Base-by-base conservation (phyloP, 2,797 vertebrate genomes). In the Ctenosaura bakeri region DNA sequence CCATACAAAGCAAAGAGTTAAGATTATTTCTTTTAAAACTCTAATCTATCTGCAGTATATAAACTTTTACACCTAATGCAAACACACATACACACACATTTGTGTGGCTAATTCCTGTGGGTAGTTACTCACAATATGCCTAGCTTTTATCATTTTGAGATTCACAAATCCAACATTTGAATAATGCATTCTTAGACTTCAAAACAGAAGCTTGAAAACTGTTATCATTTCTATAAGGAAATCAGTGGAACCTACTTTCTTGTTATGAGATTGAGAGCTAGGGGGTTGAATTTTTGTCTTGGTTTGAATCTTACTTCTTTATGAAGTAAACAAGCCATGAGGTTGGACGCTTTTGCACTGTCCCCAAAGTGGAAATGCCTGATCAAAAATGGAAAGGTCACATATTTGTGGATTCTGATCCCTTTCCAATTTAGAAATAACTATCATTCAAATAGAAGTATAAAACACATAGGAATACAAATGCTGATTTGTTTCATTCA, bases 1-100 rank as follows among this genome's bases (percentile, higher is more conserved):
- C 83, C 14, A 78, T 20, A 38, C 46, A 59, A 86, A 16, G 13
- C 77, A 91, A 74, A 42, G 85, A 29, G 84, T 66, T 77, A 64
- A 12, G 20, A 52, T 35, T 64, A 78, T n/a, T 92, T 84, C 29
- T 78, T 89, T 87, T 82, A 80, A 88, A 89, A 76, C 46, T 29
- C 18, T 10, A 1, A 0, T 1, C 0, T 38, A 74, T 24, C 29
- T 87, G 26, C 4, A 35, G 12, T 10, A 20, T 29, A 38, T 71
- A 85, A 77, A 89, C 46, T 90, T 81, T 29, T 22, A 0, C 32
- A 59, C 52, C 71, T 74, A 38, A 74, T 22, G 38, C 35, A 38
- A 16, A 74, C 35, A 74, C 5, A 20, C 18, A 38, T 38, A 18
- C 16, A 74, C 9, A 29, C 71, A 74, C 38, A 74, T 79, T 79